These are phyloP conservation scores for Plemyria rubiginata DNA, from an alignment of 2,888 invertebrate genomes.

Conservation along the genomic window DNA sequence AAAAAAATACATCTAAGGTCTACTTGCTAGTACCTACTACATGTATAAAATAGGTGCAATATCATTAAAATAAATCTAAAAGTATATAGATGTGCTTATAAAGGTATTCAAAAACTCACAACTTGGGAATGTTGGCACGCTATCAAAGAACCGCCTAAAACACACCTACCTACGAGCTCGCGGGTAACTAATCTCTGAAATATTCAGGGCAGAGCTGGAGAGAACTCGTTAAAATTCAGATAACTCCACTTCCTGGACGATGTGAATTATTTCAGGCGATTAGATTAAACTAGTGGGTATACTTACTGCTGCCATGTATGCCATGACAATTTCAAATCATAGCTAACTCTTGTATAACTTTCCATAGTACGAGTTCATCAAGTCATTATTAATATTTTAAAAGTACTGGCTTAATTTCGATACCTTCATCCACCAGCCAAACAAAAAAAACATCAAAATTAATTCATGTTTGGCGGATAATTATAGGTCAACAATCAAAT, in stretches of 20 bases:
- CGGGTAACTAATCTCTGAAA: conserved; percentile 37
- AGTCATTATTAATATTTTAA: too few relatives aligned
- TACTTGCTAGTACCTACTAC: neutral
- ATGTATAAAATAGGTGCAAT: neutral
- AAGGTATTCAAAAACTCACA: conserved; percentile 33
- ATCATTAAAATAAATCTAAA: conserved; percentile 1
- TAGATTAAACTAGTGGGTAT: neutral
- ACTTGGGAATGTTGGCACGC: conserved; percentile 55
- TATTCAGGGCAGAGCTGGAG: conserved; percentile 37
- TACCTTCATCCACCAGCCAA: too few relatives aligned
- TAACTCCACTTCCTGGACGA: conserved; percentile 32
- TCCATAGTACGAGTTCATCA: too few relatives aligned
- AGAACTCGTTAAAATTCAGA: conserved; percentile 30
- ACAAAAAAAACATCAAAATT: too few relatives aligned
- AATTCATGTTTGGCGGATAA: too few relatives aligned
- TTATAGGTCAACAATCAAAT: too few relatives aligned
- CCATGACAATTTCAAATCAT: neutral
- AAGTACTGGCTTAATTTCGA: too few relatives aligned
- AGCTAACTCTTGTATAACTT: too few relatives aligned
- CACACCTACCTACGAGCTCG: conserved; percentile 22
- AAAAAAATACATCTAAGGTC: neutral
- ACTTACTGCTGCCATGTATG: neutral
- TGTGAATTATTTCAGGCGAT: conserved; percentile 13
- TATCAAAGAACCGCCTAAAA: conserved; percentile 48
- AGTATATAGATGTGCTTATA: conserved; percentile 8